Base-by-base conservation (phyloP, 2,797 vertebrate species). In the Sarcoramphus papa region DNA sequence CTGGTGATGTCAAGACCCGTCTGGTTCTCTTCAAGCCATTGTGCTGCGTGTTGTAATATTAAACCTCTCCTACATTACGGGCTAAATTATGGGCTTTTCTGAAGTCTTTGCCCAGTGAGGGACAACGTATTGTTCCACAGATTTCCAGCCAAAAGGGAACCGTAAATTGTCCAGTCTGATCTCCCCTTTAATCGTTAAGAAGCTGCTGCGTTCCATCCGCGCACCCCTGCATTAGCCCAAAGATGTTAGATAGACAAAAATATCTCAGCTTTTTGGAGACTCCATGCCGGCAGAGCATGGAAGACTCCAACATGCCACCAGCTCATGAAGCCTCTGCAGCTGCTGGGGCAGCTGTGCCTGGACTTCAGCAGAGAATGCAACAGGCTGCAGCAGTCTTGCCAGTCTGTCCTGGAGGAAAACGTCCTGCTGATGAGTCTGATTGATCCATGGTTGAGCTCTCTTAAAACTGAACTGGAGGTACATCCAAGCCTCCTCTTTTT, bases 21-120 rank as follows among this genome's bases (percentile, higher is more conserved):
- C 89, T 96, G 92, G 93, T 94, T 95, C 94, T 90, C 86, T 95
- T 95, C 93, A 97, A 91, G 57, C 53, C 90, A 92, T 96, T 96
- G 93, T 93, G 62, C 72, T 92, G 53, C 6, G 2, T 54, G 25
- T 80, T 91, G 86, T 68, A 94, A 92, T 68, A 88, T 76, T 91
- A 95, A 94, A 81, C 24, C 43, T 90, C 79, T 94, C 41, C 63
- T 94, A 72, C 37, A 51, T 93, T 68, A 85, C 1, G 1, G 57
- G 57, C 81, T 95, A 76, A 95, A 94, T 94, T 75, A 88, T 12
- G 57, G 56, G 40, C 48, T 82, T 87, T 65, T 94, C 59, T 92
- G 75, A 96, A 91, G 65, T 75, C 76, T 79, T 78, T 79, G 47
- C 73, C 88, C 81, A 88, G 82, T 0, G 0, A 92, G 62, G 73